These are phyloP conservation scores for Pardosa pseudoannulata DNA, from an alignment of 2,888 invertebrate genomes.

Conservation along the genomic window DNA sequence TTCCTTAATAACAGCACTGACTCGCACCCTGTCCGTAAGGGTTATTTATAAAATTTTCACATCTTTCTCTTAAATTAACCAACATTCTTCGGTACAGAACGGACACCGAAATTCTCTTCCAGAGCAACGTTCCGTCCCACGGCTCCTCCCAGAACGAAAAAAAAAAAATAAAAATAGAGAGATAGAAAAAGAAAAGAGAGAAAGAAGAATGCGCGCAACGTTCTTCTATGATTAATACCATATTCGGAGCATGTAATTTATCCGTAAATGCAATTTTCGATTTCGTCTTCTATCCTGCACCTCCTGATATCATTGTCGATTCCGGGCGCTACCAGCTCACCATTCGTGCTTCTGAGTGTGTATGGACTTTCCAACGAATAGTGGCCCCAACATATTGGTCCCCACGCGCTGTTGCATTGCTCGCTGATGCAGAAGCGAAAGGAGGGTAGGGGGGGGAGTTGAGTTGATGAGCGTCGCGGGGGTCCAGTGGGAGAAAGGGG, in stretches of 20 bases:
- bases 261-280: conserved; percentile 61
- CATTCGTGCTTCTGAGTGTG: conserved; percentile 10
- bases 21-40: too few species aligned
- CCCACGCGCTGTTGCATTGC: conserved; percentile 56
- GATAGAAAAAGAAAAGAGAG: not conserved
- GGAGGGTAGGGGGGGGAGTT: not conserved
- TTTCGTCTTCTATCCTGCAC: conserved; percentile 16
- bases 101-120: conserved; percentile 1
- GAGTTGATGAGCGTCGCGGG: conserved; percentile 60
- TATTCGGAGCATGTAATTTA: conserved; percentile 57
- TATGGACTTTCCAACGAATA: conserved; percentile 35
- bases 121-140: conserved; percentile 14
- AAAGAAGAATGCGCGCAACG: not conserved
- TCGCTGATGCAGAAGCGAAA: not conserved
- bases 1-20: too few species aligned
- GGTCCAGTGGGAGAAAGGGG: conserved; percentile 37
- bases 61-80: conserved; percentile 12
- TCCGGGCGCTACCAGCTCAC: conserved; percentile 15
- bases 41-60: conserved; percentile 17
- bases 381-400: conserved; percentile 49
- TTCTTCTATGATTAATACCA: conserved; percentile 54
- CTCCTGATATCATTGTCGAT: conserved; percentile 53
- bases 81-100: conserved; percentile 8
- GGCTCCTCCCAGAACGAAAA: not conserved
- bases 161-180: conserved; percentile 3